Conservation (phyloP, 37 sponge, comb jelly and placozoan genomes). For the Halisarca cf. caerulea region DNA sequence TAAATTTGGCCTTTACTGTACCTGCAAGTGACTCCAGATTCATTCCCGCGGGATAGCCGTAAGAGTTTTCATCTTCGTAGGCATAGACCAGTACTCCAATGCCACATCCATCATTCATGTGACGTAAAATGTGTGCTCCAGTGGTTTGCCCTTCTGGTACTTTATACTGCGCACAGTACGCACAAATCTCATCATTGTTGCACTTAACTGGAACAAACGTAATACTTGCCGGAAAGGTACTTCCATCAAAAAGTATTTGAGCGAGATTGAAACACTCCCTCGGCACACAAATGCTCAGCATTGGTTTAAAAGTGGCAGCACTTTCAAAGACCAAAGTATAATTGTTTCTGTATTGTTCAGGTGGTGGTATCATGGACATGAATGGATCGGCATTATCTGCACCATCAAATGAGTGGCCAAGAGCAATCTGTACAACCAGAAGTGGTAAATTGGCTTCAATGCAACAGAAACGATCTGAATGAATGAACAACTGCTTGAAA, state of each 20-base stretch:
- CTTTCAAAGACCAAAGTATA: background rate
- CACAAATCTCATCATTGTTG: background rate
- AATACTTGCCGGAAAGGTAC: background rate
- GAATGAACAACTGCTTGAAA: background rate
- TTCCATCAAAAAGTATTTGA: background rate
- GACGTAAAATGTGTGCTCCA: background rate
- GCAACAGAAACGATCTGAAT: background rate
- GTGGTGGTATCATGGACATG: background rate
- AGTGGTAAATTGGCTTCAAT: background rate
- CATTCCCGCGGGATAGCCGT: background rate
- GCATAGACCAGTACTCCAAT: background rate
- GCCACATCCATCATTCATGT: background rate
- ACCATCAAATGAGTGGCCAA: background rate
- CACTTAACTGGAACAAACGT: background rate
- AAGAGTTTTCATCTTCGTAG: background rate
- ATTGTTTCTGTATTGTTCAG: background rate
- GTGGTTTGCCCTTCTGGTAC: background rate
- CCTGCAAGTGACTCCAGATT: constrained; percentile 10
- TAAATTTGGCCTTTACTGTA: background rate
- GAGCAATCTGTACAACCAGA: background rate
- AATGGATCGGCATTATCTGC: background rate
- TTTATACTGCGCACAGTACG: background rate
- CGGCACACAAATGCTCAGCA: background rate
- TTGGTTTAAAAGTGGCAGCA: background rate
- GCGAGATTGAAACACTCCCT: background rate